Evolutionary conservation across 1,140 invertebrate species (phyloP), one percentile per base, ranked within the genome.

Genomic region (Pygmarrhopalites habei): DNA sequence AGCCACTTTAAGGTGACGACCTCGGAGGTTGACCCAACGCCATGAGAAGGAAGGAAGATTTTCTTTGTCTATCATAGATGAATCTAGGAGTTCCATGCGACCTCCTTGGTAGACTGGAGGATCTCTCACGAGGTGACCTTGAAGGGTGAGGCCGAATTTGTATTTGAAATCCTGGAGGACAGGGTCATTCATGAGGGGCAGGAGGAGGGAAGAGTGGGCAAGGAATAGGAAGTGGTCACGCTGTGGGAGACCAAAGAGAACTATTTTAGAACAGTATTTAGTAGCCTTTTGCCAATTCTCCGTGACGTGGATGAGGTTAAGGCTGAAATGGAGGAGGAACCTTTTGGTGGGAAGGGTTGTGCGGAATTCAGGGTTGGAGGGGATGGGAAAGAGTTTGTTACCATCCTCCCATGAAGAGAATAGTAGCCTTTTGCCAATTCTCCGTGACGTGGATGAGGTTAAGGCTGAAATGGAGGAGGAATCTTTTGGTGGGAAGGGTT

Each of bases 211-310:
- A 7, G 14, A 3, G 2, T 52, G 14, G 2, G 23, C 49, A 23
- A 52, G 23, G 23, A 52, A 52, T 4, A 52, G 60, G 91, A 95
- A 72, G 80, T 90, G 19, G 28, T 52, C 49, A 10, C 49, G 49
- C 25, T 52, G 49, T 4, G 49, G 49, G 60, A 92, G 91, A 39
- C 89, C 90, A 17, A 84, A 87, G 60, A 19, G 21, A 14, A 5
- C 4, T 7, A 46, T 21, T 46, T 46, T 46, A 14, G 30, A 30
- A 29, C 77, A 82, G 60, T 89, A 96, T 78, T 74, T 95, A 41
- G 77, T 94, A 47, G 85, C 85, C 82, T 10, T 35, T 2, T 28
- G 2, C 3, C 4, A 5, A 32, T 56, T 7, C 3, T 39, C 14
- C 28, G 49, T 5, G 5, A 10, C 5, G 12, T 26, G 19, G 7